Evolutionary conservation across 2,797 vertebrate species (phyloP), one percentile per base, ranked within the genome.

Genomic region (Orestias chungarensis): DNA sequence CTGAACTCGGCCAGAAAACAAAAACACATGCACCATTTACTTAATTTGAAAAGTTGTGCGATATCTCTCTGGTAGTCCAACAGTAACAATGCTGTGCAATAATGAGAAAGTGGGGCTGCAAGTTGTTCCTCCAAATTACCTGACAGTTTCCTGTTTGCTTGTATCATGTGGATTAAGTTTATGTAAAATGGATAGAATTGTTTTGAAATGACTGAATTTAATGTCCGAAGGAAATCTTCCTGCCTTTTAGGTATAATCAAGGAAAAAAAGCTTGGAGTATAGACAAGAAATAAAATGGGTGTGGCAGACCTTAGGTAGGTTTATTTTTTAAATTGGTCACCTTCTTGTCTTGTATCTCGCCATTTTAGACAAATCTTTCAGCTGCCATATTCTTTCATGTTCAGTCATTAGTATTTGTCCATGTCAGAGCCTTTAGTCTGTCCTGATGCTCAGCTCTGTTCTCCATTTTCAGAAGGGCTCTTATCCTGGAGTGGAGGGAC

Each of bases 401-500:
- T 23, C 12, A 0, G 12, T 29, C 66, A 10, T 29, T 52, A 70
- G 46, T 49, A 68, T 70, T 65, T 64, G 27, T 43, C 9, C 8
- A 47, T 64, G 18, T n/a, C 12, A 62, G 23, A 1, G 44, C 49
- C 52, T 54, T 25, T 25, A 43, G 42, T 29, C 17, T 76, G 1
- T 68, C 8, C 20, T 42, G 49, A 71, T 12, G 1, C 68, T 76
- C 8, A 68, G 15, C 31, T 61, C 49, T 43, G 71, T 75, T 29
- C n/a, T 71, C 49, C 4, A 12, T 42, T 65, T 64, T 68, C 29
- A 67, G 23, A 40, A 55, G 50, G 68, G 18, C 62, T 80, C 66
- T 86, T 80, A 78, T 74, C 23, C 40, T 44, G 68, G 8, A 59
- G 20, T 38, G 23, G 42, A 47, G 42, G 71, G 65, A 66, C 76